Evolutionary conservation across 2,888 invertebrate genomes (phyloP).

Genomic region (Trachelus tabidus): DNA sequence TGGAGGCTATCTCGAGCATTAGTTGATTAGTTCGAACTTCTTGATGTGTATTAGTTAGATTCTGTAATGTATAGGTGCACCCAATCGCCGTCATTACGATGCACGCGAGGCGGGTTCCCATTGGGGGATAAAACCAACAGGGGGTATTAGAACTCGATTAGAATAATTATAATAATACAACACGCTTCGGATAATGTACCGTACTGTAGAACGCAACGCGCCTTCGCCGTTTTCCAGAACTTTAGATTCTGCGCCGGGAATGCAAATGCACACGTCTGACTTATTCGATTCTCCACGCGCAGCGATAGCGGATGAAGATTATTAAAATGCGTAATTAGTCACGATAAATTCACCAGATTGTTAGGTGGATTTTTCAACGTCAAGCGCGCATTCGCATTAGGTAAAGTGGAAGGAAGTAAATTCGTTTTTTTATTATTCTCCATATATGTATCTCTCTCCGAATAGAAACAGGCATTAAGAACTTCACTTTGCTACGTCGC

Average conservation of each 20-base stretch:
- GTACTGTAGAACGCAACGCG: constrained; percentile 10
- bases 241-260: constrained; percentile 36
- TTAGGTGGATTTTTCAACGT: too few species aligned
- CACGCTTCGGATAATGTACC: constrained; percentile 51
- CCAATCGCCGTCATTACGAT: constrained; percentile 54
- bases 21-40: constrained; percentile 11
- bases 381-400: too few species aligned
- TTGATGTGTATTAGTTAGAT: constrained; percentile 15
- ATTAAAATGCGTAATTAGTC: too few species aligned
- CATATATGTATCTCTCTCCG: too few species aligned
- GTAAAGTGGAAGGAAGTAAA: too few species aligned
- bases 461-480: too few species aligned
- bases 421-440: too few species aligned
- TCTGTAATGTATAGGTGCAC: constrained; percentile 26
- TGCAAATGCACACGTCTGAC: constrained; percentile 48
- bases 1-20: too few species aligned
- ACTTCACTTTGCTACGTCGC: too few species aligned
- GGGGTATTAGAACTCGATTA: constrained; percentile 53
- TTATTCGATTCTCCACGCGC: constrained; percentile 43
- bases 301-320: neutral
- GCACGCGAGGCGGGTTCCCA: constrained; percentile 51
- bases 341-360: too few species aligned
- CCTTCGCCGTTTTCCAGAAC: too few species aligned
- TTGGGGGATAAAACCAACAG: constrained; percentile 48
- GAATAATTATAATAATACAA: constrained; percentile 61